Percentiles rank a stretch among this genome's conserved stretches.
Evolutionary conservation across 2,113 vertebrate species (phyloP).

Genomic region (Recurvirostra avosetta): DNA sequence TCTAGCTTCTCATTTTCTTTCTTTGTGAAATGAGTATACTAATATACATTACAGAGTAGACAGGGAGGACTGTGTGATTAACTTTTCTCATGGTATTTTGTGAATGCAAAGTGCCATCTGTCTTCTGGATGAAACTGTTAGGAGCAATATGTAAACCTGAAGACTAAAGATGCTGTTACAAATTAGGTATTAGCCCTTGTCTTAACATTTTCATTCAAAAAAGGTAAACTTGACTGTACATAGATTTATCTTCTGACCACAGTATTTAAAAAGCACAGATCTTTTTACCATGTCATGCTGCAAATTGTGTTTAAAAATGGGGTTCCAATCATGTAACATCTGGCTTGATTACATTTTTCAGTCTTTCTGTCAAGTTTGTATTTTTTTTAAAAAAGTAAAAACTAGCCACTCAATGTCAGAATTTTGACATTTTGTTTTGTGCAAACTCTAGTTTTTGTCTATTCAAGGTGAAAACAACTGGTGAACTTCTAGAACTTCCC

Average conservation of each 20-base stretch:
- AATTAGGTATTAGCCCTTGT: background rate
- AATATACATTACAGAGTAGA: background rate
- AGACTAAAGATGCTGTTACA: background rate
- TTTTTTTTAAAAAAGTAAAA: background rate
- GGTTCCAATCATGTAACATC: background rate
- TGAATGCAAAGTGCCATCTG: slow-evolving; percentile 36
- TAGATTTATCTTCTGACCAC: background rate
- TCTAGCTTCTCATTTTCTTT: background rate
- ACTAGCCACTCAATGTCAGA: background rate
- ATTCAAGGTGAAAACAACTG: background rate
- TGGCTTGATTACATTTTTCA: background rate
- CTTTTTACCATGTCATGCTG: background rate
- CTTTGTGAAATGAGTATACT: background rate
- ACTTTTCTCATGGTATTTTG: background rate
- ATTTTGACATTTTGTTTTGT: background rate
- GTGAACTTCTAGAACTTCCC: background rate
- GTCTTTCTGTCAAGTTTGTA: background rate
- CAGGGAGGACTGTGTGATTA: slow-evolving; percentile 21
- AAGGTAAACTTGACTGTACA: background rate
- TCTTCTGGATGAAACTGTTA: slow-evolving; percentile 11
- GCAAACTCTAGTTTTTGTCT: background rate
- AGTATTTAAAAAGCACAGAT: background rate
- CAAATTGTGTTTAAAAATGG: background rate
- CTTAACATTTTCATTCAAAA: background rate
- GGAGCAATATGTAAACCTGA: background rate